Percentiles rank a stretch among this genome's conserved stretches.
phyloP scores from a whole-genome alignment of 2,113 vertebrate species.

The Albula goreensis region DNA sequence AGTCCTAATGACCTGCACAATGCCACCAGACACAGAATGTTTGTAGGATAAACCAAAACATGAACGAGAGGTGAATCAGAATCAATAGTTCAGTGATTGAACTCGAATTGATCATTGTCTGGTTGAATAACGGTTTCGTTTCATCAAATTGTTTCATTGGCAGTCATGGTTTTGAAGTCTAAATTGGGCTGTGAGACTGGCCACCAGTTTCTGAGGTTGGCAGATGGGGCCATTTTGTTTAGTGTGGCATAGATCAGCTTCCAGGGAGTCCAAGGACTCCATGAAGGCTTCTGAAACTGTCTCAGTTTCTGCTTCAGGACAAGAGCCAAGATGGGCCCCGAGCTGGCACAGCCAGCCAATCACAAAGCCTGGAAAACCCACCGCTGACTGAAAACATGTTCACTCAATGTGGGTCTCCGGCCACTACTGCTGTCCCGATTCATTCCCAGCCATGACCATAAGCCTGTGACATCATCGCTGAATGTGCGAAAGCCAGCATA shows the following conservation, averaged over 20 bases:
- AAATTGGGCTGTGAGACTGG: not conserved
- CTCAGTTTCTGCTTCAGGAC: not conserved
- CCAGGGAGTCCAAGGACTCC: not conserved
- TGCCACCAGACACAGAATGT: not conserved
- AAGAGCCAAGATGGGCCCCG: not conserved
- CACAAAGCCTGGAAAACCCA: not conserved
- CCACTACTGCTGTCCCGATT: not conserved
- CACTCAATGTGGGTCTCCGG: not conserved
- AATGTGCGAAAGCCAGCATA: constrained; percentile 49
- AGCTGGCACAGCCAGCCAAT: constrained; percentile 3
- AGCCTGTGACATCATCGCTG: constrained; percentile 32
- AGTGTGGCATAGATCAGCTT: constrained; percentile 12
- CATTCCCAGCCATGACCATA: constrained; percentile 32
- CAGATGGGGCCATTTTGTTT: not conserved
- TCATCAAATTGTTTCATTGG: not conserved
- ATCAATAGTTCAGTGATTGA: not conserved
- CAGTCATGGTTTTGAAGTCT: not conserved
- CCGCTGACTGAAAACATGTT: not conserved
- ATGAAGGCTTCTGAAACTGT: constrained; percentile 22
- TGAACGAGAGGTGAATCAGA: not conserved
- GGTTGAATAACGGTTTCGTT: not conserved
- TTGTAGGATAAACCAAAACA: not conserved
- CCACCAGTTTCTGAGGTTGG: not conserved
- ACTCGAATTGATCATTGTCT: not conserved
- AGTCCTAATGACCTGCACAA: constrained; percentile 22